Evolutionary conservation across 37 sponge, comb jelly and placozoan genomes (phyloP).

Genomic region (Halichondria panicea): DNA sequence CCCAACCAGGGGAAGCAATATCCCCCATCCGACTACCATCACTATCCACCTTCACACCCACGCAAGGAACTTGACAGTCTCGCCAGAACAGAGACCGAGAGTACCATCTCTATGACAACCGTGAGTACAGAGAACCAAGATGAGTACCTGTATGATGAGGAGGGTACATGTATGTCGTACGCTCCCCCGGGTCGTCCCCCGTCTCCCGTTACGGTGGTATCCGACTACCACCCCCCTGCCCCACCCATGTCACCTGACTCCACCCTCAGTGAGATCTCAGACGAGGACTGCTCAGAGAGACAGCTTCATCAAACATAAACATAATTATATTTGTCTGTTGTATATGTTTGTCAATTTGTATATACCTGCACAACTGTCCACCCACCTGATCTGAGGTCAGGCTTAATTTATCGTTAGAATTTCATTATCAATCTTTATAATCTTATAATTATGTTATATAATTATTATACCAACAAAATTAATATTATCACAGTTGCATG

Average conservation of each 20-base stretch:
- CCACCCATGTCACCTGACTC: slow-evolving; percentile 2
- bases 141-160: not conserved
- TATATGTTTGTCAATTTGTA: too few relatives aligned
- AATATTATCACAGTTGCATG: too few relatives aligned
- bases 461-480: too few relatives aligned
- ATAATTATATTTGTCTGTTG: too few relatives aligned
- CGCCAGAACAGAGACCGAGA: slow-evolving; percentile 20
- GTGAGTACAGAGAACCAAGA: slow-evolving; percentile 19
- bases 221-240: not conserved
- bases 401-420: too few relatives aligned
- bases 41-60: not conserved
- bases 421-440: too few relatives aligned
- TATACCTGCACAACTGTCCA: too few relatives aligned
- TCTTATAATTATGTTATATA: too few relatives aligned
- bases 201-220: slow-evolving; percentile 13
- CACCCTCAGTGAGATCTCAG: too few relatives aligned
- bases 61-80: not conserved
- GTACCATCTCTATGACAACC: slow-evolving; percentile 9
- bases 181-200: slow-evolving; percentile 41
- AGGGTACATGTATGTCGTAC: not conserved
- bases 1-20: not conserved
- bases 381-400: too few relatives aligned
- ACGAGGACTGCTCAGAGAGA: too few relatives aligned
- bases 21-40: not conserved
- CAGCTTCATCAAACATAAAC: too few relatives aligned